These are phyloP conservation scores for Lithobates pipiens DNA, from an alignment of 2,797 vertebrate genomes.

Conservation along the genomic window DNA sequence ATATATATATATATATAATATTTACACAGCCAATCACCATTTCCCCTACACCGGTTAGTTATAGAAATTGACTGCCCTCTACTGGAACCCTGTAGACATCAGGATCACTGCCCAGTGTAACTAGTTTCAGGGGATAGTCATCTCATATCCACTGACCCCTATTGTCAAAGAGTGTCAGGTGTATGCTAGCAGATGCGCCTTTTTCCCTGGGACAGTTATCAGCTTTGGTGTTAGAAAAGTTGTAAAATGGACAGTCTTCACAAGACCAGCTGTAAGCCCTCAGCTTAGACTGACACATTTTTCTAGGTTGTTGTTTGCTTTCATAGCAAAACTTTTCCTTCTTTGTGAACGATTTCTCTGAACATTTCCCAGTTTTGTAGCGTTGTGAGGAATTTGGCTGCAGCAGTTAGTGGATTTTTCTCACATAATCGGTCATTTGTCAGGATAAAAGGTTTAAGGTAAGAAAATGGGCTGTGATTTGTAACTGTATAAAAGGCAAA, in stretches of 20 bases:
- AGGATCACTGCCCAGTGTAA: too few relatives aligned
- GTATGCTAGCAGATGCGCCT: not conserved
- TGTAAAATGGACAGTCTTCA: not conserved
- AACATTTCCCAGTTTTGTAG: not conserved
- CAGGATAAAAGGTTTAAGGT: too few relatives aligned
- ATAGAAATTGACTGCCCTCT: too few relatives aligned
- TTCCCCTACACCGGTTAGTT: too few relatives aligned
- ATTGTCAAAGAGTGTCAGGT: not conserved
- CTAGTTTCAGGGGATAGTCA: too few relatives aligned
- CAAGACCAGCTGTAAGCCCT: not conserved
- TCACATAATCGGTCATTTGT: too few relatives aligned
- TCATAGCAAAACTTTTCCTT: not conserved
- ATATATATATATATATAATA: too few relatives aligned
- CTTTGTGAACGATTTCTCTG: not conserved
- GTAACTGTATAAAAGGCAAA: too few relatives aligned
- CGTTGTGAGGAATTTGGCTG: not conserved
- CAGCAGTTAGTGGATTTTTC: not conserved
- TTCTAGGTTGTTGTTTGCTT: constrained; percentile 1
- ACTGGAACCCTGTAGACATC: too few relatives aligned
- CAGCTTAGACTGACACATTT: not conserved
- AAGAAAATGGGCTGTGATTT: too few relatives aligned
- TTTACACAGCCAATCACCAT: too few relatives aligned
- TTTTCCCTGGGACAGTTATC: not conserved
- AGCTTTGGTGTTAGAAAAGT: not conserved
- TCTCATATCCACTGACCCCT: too few relatives aligned